phyloP scores from a whole-genome alignment of 1,140 invertebrate genomes.

The Procambarus clarkii region DNA sequence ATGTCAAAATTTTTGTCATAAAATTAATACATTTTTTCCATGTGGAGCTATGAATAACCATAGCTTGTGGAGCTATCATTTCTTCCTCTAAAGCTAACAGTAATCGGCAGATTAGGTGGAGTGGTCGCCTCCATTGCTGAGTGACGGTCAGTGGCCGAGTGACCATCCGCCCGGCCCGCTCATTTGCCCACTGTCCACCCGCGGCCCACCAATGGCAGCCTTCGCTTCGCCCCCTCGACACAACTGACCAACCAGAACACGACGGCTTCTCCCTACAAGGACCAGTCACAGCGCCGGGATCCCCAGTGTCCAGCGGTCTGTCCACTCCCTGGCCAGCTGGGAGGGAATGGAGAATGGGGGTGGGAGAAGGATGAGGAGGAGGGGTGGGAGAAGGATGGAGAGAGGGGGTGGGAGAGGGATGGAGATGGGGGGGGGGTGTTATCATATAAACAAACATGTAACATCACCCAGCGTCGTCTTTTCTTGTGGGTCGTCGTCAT shows the following conservation, averaged over 20 bases:
- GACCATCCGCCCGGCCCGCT: slow-evolving; percentile 1
- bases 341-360: background rate
- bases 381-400: too few relatives aligned
- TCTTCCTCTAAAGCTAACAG: too few relatives aligned
- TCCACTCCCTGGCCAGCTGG: background rate
- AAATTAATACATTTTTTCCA: too few relatives aligned
- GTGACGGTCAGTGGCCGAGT: background rate
- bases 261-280: background rate
- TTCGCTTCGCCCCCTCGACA: background rate
- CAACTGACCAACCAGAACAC: background rate
- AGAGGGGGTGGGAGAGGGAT: too few relatives aligned
- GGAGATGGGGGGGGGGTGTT: too few relatives aligned
- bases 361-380: too few relatives aligned
- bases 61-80: too few relatives aligned
- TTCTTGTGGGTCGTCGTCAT: background rate
- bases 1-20: too few relatives aligned
- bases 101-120: too few relatives aligned
- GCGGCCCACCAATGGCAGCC: background rate
- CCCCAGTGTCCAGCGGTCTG: slow-evolving; percentile 10
- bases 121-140: background rate
- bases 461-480: too few relatives aligned
- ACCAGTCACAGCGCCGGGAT: background rate
- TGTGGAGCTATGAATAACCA: too few relatives aligned
- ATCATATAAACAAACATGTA: too few relatives aligned
- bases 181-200: background rate